phyloP scores from a whole-genome alignment of 1,140 invertebrate genomes.

The Hylaeus anthracinus region DNA sequence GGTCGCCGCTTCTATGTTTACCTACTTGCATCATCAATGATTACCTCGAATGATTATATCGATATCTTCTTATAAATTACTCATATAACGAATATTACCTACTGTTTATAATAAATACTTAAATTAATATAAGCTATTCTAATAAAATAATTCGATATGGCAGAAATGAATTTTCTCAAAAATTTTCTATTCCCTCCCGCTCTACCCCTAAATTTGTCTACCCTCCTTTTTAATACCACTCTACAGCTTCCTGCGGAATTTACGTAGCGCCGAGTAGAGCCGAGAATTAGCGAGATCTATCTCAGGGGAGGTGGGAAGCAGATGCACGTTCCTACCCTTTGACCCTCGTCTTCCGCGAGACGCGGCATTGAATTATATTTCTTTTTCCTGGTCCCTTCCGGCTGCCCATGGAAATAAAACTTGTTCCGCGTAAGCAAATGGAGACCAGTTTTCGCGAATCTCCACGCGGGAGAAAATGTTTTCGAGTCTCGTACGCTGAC shows the following conservation, averaged over 20 bases:
- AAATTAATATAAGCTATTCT: no score
- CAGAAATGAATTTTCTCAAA: no score
- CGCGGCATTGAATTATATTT: conserved; percentile 54
- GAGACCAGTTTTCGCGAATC: conserved; percentile 7
- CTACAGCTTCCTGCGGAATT: no score
- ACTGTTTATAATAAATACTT: no score
- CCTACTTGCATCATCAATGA: no score
- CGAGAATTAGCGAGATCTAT: conserved; percentile 57
- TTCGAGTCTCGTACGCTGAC: conserved; percentile 14
- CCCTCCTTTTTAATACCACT: background rate
- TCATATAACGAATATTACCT: no score
- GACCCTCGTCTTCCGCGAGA: conserved; percentile 29
- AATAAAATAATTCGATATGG: no score
- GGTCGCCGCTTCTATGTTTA: no score
- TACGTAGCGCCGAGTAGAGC: background rate
- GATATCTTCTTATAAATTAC: no score
- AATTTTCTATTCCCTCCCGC: no score
- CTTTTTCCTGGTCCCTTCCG: background rate
- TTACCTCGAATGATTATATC: no score
- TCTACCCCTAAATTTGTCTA: no score
- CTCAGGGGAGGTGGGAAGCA: background rate
- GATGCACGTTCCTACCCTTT: conserved; percentile 29
- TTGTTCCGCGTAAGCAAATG: conserved; percentile 41
- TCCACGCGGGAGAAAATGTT: conserved; percentile 3
- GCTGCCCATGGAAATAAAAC: background rate